A percentile compares a stretch with the other conserved stretches of the same genome.
These are phyloP conservation scores for Malachius bipustulatus DNA, from an alignment of 2,888 invertebrate species.

Conservation along the genomic window DNA sequence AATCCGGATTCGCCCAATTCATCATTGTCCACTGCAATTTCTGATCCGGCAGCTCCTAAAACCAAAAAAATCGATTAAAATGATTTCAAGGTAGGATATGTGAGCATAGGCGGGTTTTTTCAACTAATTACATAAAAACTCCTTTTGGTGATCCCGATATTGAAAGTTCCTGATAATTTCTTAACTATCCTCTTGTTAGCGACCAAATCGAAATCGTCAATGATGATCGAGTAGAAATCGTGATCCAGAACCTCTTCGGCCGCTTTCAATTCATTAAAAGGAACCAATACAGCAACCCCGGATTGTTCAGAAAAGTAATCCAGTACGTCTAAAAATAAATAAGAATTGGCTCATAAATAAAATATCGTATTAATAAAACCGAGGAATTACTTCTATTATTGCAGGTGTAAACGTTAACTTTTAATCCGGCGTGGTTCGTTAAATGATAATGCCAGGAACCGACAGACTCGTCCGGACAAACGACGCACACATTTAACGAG, in stretches of 20 bases:
- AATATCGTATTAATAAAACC: neutral
- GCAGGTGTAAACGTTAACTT: neutral
- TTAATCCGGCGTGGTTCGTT: neutral
- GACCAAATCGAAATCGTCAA: constrained; percentile 28
- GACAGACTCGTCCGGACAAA: neutral
- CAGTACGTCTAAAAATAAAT: constrained; percentile 1
- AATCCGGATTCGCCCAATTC: constrained; percentile 30
- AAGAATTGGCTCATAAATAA: neutral
- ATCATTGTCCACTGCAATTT: constrained; percentile 31
- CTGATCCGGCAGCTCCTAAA: constrained; percentile 27
- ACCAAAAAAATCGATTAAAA: constrained; percentile 9
- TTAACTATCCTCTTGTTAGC: constrained; percentile 25
- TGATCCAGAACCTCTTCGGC: constrained; percentile 20
- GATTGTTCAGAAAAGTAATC: neutral
- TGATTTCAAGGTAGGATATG: constrained; percentile 2
- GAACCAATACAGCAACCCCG: constrained; percentile 17
- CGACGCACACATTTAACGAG: neutral
- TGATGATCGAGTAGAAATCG: constrained; percentile 25
- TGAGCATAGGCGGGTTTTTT: neutral
- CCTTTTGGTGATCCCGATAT: constrained; percentile 28
- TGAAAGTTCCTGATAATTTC: constrained; percentile 25
- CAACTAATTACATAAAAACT: constrained; percentile 29
- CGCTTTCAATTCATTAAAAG: constrained; percentile 24
- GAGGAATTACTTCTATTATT: neutral
- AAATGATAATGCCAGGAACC: constrained; percentile 2